phyloP scores from a whole-genome alignment of 2,797 vertebrate species.

The Xenops minutus region DNA sequence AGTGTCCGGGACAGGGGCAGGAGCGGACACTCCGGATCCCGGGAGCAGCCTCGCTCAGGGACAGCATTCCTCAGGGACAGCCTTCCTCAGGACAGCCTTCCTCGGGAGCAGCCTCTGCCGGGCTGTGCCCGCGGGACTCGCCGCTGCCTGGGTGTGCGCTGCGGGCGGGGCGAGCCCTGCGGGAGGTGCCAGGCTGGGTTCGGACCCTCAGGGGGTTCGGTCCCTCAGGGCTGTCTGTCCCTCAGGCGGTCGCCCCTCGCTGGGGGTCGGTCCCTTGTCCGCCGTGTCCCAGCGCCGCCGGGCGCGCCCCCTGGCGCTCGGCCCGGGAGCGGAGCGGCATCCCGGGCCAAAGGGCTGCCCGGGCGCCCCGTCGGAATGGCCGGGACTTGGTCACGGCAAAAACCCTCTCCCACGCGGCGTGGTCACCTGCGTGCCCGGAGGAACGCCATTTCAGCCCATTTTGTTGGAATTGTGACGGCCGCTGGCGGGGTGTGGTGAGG shows the following conservation, averaged over 20 bases:
- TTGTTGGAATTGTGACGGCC: accelerated
- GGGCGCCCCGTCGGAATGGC: accelerated
- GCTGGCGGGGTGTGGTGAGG: no score
- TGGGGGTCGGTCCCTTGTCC: neutral
- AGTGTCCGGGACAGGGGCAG: accelerated
- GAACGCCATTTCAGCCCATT: accelerated
- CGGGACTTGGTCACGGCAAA: accelerated
- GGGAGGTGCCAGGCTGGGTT: neutral
- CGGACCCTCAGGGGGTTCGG: no score
- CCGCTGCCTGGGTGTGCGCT: neutral
- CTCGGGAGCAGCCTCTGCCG: no score
- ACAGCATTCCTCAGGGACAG: no score
- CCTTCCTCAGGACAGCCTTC: no score
- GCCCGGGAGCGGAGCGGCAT: neutral
- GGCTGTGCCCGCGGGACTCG: neutral
- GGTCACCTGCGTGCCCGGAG: accelerated
- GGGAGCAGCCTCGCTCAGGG: neutral
- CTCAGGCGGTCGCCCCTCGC: no score
- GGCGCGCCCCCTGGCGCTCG: neutral
- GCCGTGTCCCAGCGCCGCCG: neutral
- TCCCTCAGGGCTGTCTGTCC: no score
- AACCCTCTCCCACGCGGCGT: neutral
- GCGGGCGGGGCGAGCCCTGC: no score
- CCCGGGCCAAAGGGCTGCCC: neutral
- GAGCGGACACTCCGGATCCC: accelerated